Evolutionary conservation across 2,797 vertebrate species (phyloP), one percentile per base, ranked within the genome.

Genomic region (Anabas testudineus): DNA sequence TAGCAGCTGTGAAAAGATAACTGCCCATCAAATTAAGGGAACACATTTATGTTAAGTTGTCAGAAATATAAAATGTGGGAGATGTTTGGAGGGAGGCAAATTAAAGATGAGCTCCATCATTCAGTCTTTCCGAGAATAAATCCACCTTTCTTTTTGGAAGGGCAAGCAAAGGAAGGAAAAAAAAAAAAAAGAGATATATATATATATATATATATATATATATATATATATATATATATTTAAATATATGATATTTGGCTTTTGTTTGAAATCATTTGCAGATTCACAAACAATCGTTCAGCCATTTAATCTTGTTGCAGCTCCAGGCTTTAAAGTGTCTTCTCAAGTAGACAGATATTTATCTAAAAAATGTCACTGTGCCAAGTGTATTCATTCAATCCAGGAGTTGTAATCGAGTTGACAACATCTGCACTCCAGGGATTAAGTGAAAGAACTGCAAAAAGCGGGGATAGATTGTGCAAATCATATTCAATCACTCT

Each of bases 351-450:
- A 89, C 88, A 87, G 87, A 93, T 93, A 90, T 91, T 93, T 90
- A 93, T 93, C 92, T 88, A 62, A 91, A 85, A 91, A 85, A 90
- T 88, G 89, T 88, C 82, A 80, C 76, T 1, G 37, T 85, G 88
- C 91, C 87, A 90, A 87, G 83, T 82, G 84, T 87, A 83, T 87
- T 91, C 83, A 76, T 91, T 94, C 83, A 90, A 80, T 85, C 88
- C 76, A 83, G 83, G 77, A 90, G 84, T 90, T 87, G 88, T 92
- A 91, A 92, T 93, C 78, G 71, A 91, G 86, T 90, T 92, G 90
- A 94, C 91, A 94, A 92, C 89, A 91, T 93, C 85, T 86, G 72
- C 90, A 91, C 89, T 90, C 86, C 81, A 89, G 87, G 84, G 91
- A 93, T 88, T 90, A 91, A 86, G 86, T 77, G 77, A 88, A 83